Percentiles rank a stretch among this genome's conserved stretches.
Conservation (phyloP, 2,888 invertebrate species). For the Augiades crinisus region DNA sequence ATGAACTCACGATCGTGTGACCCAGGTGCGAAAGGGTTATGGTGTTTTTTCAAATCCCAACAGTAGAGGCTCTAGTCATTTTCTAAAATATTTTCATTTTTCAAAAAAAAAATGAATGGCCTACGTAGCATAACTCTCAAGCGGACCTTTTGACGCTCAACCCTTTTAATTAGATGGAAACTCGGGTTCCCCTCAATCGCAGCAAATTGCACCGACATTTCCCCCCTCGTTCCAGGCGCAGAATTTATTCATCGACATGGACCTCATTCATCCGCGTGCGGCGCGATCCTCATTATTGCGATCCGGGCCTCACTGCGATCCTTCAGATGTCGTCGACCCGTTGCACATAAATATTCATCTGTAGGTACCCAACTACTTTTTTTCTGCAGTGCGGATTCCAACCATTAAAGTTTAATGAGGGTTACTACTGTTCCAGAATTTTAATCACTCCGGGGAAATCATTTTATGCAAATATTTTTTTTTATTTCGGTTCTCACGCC, state of each 20-base stretch:
- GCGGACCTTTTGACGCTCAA: neutral
- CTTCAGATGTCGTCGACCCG: constrained; percentile 31
- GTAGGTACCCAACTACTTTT: constrained; percentile 20
- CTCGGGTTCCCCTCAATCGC: constrained; percentile 11
- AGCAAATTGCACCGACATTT: constrained; percentile 17
- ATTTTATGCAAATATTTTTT: constrained; percentile 6
- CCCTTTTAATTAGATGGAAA: constrained; percentile 22
- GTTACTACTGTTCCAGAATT: constrained; percentile 16
- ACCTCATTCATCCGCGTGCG: constrained; percentile 21
- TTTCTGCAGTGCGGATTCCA: constrained; percentile 17
- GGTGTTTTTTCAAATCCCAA: too few relatives aligned
- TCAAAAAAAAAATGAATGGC: neutral
- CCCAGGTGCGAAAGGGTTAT: too few relatives aligned
- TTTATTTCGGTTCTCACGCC: constrained; percentile 3
- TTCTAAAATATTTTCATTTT: too few relatives aligned
- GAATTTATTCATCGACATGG: constrained; percentile 24
- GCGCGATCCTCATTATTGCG: constrained; percentile 26
- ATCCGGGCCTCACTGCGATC: constrained; percentile 15
- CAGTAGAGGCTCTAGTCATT: too few relatives aligned
- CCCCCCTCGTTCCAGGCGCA: constrained; percentile 16
- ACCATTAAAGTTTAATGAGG: constrained; percentile 22
- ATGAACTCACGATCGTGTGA: too few relatives aligned
- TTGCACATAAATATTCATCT: constrained; percentile 29
- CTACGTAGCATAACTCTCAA: neutral
- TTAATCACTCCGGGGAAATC: constrained; percentile 16